phyloP scores from a whole-genome alignment of 2,113 vertebrate genomes.

The Trogon surrucura region DNA sequence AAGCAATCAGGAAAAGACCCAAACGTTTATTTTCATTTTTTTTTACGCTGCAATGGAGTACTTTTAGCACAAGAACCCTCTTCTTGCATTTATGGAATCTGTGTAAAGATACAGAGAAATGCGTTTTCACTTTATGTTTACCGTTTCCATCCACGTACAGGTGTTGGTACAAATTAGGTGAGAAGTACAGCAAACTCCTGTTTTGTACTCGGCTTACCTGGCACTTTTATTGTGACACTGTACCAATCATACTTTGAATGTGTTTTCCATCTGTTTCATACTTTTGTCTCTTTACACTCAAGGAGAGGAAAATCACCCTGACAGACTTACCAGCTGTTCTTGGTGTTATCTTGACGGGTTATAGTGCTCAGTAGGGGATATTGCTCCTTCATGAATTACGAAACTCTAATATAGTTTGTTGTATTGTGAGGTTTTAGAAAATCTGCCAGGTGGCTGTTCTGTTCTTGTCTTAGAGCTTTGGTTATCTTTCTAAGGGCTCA shows the following conservation, averaged over 20 bases:
- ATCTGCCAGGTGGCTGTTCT: conserved; percentile 28
- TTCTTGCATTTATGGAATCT: neutral
- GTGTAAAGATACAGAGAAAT: neutral
- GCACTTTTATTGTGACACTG: neutral
- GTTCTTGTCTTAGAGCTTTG: neutral
- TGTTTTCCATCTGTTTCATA: conserved; percentile 2
- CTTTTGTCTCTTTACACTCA: neutral
- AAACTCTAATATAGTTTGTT: conserved; percentile 2
- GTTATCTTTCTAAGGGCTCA: neutral
- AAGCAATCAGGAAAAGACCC: neutral
- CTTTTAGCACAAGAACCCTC: neutral
- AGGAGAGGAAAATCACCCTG: conserved; percentile 15
- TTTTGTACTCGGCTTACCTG: neutral
- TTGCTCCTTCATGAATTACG: conserved; percentile 48
- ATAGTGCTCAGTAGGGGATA: conserved; percentile 4
- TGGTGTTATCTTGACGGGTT: conserved; percentile 31
- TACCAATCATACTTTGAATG: neutral
- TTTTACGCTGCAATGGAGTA: neutral
- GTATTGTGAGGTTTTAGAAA: neutral
- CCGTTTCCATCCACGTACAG: neutral
- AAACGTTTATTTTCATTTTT: neutral
- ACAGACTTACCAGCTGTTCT: conserved; percentile 29
- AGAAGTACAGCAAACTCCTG: neutral
- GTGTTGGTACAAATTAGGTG: neutral
- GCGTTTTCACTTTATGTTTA: neutral